phyloP scores from a whole-genome alignment of 2,113 vertebrate species.

The Pionites leucogaster region DNA sequence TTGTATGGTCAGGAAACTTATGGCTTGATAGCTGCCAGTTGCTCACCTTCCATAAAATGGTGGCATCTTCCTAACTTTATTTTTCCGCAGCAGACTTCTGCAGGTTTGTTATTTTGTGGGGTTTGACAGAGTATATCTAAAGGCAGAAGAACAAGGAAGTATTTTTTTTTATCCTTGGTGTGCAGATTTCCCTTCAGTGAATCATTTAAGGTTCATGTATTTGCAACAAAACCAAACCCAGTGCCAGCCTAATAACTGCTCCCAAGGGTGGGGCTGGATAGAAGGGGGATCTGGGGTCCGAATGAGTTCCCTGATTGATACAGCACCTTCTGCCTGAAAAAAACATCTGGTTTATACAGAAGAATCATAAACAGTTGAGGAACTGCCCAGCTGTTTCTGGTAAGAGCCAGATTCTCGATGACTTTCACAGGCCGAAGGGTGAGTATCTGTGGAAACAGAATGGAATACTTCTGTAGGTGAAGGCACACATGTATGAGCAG shows the following conservation, averaged over 20 bases:
- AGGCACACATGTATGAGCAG: not conserved
- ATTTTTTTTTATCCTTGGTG: not conserved
- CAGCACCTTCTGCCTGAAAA: not conserved
- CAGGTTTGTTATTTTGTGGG: not conserved
- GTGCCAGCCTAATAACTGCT: not conserved
- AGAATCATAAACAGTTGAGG: not conserved
- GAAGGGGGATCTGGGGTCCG: not conserved
- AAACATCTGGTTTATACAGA: not conserved
- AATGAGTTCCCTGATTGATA: not conserved
- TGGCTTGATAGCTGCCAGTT: not conserved
- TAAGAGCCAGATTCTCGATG: not conserved
- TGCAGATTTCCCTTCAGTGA: not conserved
- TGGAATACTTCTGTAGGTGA: not conserved
- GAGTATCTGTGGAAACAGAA: not conserved
- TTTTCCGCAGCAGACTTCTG: not conserved
- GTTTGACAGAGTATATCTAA: not conserved
- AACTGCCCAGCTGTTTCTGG: not conserved
- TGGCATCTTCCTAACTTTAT: not conserved
- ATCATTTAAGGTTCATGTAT: not conserved
- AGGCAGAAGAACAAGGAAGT: not conserved
- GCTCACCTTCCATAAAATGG: not conserved
- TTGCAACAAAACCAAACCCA: not conserved
- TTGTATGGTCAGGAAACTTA: not conserved
- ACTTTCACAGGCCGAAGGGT: not conserved
- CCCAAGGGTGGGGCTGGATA: not conserved